phyloP scores from a whole-genome alignment of 2,888 invertebrate genomes.

The Cataglyphis cursor region DNA sequence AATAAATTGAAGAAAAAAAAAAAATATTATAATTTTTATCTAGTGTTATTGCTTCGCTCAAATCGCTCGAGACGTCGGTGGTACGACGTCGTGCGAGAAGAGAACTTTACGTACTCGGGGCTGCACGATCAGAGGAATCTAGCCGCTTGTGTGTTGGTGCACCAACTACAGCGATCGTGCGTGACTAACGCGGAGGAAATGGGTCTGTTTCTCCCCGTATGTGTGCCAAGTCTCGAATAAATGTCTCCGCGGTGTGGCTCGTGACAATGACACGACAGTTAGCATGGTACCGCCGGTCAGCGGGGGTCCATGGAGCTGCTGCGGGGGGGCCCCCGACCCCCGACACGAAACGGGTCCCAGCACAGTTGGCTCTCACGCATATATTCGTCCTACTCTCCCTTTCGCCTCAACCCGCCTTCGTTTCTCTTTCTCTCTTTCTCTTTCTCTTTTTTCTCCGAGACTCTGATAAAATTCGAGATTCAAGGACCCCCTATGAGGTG shows the following conservation, averaged over 20 bases:
- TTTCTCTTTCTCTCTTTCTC: constrained; percentile 9
- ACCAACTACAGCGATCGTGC: constrained; percentile 49
- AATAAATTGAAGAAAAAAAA: background rate
- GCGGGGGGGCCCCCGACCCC: constrained; percentile 56
- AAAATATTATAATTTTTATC: constrained; percentile 3
- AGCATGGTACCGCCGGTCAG: constrained; percentile 72
- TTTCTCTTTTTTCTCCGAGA: background rate
- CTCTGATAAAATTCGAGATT: constrained; percentile 63
- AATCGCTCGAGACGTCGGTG: background rate
- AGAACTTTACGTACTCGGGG: background rate
- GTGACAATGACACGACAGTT: constrained; percentile 80
- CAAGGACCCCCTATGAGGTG: constrained; percentile 68
- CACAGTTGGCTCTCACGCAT: constrained; percentile 50
- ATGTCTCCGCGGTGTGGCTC: constrained; percentile 74
- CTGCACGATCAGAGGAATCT: constrained; percentile 27
- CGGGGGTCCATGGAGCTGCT: constrained; percentile 65
- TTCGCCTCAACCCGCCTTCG: background rate
- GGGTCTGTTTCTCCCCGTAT: constrained; percentile 42
- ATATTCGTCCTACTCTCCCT: background rate
- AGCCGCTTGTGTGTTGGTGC: constrained; percentile 10
- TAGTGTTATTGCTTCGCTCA: background rate
- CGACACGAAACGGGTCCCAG: constrained; percentile 42
- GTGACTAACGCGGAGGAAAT: constrained; percentile 69
- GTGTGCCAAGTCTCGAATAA: constrained; percentile 58
- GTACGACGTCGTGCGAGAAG: background rate